Evolutionary conservation across 2,888 invertebrate genomes (phyloP), one percentile per base, ranked within the genome.

Genomic region (Ctena decussata): DNA sequence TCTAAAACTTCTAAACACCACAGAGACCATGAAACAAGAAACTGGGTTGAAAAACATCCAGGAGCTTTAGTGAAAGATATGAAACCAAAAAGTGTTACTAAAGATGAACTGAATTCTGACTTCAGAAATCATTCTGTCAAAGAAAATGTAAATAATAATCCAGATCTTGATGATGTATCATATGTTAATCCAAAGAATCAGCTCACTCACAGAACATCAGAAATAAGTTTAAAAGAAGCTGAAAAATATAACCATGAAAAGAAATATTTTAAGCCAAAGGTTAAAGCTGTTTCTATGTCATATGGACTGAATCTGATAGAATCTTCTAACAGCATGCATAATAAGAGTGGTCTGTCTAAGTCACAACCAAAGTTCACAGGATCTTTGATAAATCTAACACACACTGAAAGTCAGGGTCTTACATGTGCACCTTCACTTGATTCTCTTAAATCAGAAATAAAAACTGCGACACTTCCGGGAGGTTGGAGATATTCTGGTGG

Each of bases 231-330:
- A 12, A 80, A 77, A 60, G 83, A 86, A 6, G 30, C 72, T 24
- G 78, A 80, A 49, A 75, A 44, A 53, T 30, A 69, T 53, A 82
- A 44, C 6, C 57, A 60, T 21, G 80, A 82, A 32, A 5, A 37
- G 24, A 32, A 37, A 18, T 76, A 82, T 46, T 57, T 73, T 30
- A 87, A 70, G 30, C 76, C 79, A 3, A 89, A 86, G 60, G 89
- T 86, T n/a, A 86, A 78, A 35, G 86, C 89, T n/a, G 65, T 86
- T 27, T 89, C 89, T 24, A 89, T 89, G 89, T 80, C 89, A 53
- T 84, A 86, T 60, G 89, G 89, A 3, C 69, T 89, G 39, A 89
- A 89, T 73, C 65, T 86, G 5, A 86, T 86, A 70, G 85, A 72
- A 24, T 37, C 35, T 65, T 8, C 15, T 39, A 65, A 71, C 44